Percentiles rank a stretch among this genome's conserved stretches.
These are phyloP conservation scores for Basileuterus tristriatus DNA, from an alignment of 2,797 vertebrate species.

Conservation along the genomic window DNA sequence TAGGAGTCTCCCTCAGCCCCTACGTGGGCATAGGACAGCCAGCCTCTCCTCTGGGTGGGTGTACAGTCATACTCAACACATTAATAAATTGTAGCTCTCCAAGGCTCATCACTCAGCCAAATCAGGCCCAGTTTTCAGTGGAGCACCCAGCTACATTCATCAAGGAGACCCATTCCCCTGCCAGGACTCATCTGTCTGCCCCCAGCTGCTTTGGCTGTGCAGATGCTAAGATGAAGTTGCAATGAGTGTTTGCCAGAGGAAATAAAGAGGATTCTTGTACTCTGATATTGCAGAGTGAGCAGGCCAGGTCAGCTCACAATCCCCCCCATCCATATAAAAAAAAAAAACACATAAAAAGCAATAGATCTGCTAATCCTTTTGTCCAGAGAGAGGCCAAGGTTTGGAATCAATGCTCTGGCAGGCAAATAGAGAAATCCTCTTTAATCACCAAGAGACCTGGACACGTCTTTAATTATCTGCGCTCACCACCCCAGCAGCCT, in stretches of 20 bases:
- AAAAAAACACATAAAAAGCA: accelerated
- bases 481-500: neutral
- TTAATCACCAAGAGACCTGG: neutral
- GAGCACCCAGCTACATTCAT: accelerated
- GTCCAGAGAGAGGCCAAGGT: neutral
- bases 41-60: neutral
- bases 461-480: neutral
- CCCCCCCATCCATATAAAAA: accelerated
- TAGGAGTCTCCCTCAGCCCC: neutral
- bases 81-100: neutral
- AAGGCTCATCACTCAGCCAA: neutral
- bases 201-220: neutral
- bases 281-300: neutral
- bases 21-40: neutral
- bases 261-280: neutral
- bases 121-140: neutral
- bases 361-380: neutral
- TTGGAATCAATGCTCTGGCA: neutral
- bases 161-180: neutral
- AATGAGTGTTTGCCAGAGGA: neutral
- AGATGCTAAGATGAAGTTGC: neutral
- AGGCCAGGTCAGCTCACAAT: neutral
- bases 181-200: neutral
- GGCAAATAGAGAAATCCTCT: neutral
- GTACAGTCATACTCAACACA: neutral